Base-by-base conservation (phyloP, 2,888 invertebrate species). In the Macrophya annulata region DNA sequence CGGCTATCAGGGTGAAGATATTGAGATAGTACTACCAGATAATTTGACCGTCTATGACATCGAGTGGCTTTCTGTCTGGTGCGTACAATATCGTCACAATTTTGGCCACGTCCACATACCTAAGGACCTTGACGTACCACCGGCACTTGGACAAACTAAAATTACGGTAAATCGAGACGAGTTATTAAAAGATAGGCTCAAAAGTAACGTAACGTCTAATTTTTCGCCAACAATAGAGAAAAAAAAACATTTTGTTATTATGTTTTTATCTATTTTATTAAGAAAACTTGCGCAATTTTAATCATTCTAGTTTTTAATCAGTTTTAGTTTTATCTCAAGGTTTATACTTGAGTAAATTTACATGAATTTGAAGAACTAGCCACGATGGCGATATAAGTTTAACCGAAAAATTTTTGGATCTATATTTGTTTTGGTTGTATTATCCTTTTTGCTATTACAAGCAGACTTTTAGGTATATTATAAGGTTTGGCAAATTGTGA, bases 21-120 rank as follows among this genome's bases (percentile, higher is more conserved):
- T 98, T 86, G 98, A 98, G 94, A 97, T 98, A 89, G 97, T 97
- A 90, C 94, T 98, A 84, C 98, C 98, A 0, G 97, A 96, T 77
- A 96, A 96, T 89, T 93, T 98, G 88, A 98, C 98, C 0, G 97
- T 98, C 0, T 97, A 98, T 94, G 98, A 98, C 93, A 97, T 98
- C 89, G 98, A 98, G 93, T 98, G 98, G 98, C 95, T 98, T 48
- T 96, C 98, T 0, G 96, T 98, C 0, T 98, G 98, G 98, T 98
- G 98, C 91, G 97, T 98, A n/a, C 96, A 96, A 90, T 97, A 97
- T 93, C 94, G 96, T 6, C 98, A 98, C 91, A 98, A 98, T 94
- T 98, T 98, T 92, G 98, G 98, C 0, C 98, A 98, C 91, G 98
- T 98, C 0, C 95, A 95, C 90, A 96, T 98, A 84, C 98, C 98